phyloP scores from a whole-genome alignment of 2,888 invertebrate genomes.

The Macrostomum cliftonense region DNA sequence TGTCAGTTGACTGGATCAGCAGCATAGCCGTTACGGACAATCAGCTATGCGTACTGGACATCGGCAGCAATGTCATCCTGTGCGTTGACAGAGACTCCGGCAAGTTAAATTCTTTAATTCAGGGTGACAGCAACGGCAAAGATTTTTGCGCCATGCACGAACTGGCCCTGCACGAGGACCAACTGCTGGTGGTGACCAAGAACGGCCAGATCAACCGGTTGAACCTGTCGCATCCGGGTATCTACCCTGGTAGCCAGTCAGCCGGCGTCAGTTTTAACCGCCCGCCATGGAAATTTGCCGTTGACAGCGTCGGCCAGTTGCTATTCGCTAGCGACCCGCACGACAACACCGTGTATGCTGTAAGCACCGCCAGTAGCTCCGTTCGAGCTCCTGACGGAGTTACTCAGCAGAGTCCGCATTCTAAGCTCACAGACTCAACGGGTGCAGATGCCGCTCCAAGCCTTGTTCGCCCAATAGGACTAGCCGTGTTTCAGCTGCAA shows the following conservation, averaged over 20 bases:
- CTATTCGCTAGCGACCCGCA: constrained; percentile 35
- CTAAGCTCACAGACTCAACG: too few relatives aligned
- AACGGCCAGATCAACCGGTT: constrained; percentile 39
- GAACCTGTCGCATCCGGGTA: constrained; percentile 42
- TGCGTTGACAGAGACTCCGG: constrained; percentile 34
- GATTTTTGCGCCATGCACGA: constrained; percentile 41
- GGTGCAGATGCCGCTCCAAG: too few relatives aligned
- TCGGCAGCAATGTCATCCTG: neutral
- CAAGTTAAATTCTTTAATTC: constrained; percentile 39
- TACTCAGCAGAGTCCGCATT: too few relatives aligned
- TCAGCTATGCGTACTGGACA: too few relatives aligned
- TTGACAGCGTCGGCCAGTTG: constrained; percentile 38
- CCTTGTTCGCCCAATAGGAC: too few relatives aligned
- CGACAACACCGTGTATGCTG: too few relatives aligned
- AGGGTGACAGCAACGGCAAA: constrained; percentile 41
- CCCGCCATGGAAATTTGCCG: constrained; percentile 41
- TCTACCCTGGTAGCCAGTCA: constrained; percentile 47
- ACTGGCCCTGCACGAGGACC: constrained; percentile 43
- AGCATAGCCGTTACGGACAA: too few relatives aligned
- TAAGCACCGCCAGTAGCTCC: constrained; percentile 14
- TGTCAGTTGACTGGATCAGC: too few relatives aligned
- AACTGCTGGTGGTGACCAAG: constrained; percentile 36
- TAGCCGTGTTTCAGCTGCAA: too few relatives aligned
- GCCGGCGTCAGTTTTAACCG: constrained; percentile 44
- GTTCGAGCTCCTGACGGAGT: too few relatives aligned